phyloP scores from a whole-genome alignment of 2,888 invertebrate genomes.

The Deilephila porcellus region DNA sequence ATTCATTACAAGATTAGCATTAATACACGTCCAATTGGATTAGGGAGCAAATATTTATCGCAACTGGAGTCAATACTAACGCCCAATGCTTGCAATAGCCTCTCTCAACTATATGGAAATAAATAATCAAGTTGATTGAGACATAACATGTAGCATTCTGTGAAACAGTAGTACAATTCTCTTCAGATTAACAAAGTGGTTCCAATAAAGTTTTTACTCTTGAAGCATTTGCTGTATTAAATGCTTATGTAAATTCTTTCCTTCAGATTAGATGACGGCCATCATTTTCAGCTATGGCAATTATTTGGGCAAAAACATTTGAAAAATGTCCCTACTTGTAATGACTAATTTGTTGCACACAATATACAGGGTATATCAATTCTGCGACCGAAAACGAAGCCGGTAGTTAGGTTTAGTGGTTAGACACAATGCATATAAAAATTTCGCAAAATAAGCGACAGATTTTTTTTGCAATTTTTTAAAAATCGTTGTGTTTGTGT shows the following conservation, averaged over 20 bases:
- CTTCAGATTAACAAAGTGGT: background rate
- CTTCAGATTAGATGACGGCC: too few relatives aligned
- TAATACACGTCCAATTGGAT: slow-evolving; percentile 43
- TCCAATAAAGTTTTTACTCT: background rate
- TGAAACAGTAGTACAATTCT: slow-evolving; percentile 41
- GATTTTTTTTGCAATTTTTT: too few relatives aligned
- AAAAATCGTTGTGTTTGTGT: too few relatives aligned
- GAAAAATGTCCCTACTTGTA: too few relatives aligned
- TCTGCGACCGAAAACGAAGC: too few relatives aligned
- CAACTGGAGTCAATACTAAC: slow-evolving; percentile 37
- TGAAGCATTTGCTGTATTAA: background rate
- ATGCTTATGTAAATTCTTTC: background rate
- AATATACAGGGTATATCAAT: too few relatives aligned
- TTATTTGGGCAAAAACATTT: too few relatives aligned
- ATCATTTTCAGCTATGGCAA: too few relatives aligned
- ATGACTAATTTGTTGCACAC: too few relatives aligned
- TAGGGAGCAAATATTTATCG: slow-evolving; percentile 60
- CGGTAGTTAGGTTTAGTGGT: too few relatives aligned
- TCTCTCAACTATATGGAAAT: slow-evolving; percentile 69
- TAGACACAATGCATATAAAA: too few relatives aligned
- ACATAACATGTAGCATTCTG: slow-evolving; percentile 50
- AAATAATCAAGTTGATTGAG: slow-evolving; percentile 72
- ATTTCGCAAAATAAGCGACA: too few relatives aligned
- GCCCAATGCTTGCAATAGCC: slow-evolving; percentile 38
- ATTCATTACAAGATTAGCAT: slow-evolving; percentile 38